phyloP scores from a whole-genome alignment of 2,113 vertebrate genomes.

The Solea solea region DNA sequence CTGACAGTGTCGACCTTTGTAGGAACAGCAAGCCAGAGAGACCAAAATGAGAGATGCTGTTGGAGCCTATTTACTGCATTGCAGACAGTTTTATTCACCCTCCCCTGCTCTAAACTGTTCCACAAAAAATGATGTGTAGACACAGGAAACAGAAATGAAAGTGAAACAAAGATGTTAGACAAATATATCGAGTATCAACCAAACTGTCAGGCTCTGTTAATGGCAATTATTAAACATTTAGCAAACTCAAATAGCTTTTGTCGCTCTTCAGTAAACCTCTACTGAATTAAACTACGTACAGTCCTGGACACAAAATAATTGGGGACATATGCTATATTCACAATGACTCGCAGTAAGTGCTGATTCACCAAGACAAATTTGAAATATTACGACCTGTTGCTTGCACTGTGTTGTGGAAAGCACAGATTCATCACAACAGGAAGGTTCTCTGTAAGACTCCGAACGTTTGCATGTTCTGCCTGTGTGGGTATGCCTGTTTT shows the following conservation, averaged over 20 bases:
- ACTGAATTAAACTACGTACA: background rate
- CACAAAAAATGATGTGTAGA: background rate
- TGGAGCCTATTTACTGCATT: background rate
- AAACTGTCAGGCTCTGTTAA: background rate
- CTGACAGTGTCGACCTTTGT: conserved; percentile 15
- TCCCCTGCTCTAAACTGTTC: background rate
- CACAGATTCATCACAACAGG: too few relatives aligned
- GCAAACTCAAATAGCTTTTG: background rate
- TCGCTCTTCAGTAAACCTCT: background rate
- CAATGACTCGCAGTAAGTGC: too few relatives aligned
- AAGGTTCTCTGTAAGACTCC: too few relatives aligned
- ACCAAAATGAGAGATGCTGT: conserved; percentile 2
- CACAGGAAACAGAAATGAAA: background rate
- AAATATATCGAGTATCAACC: background rate
- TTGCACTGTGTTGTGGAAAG: too few relatives aligned
- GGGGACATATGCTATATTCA: too few relatives aligned
- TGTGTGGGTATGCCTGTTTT: too few relatives aligned
- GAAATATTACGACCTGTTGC: too few relatives aligned
- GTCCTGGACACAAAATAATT: background rate
- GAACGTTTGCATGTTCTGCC: too few relatives aligned
- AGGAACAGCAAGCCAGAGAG: background rate
- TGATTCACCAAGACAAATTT: too few relatives aligned
- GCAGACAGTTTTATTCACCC: background rate
- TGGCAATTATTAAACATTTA: background rate
- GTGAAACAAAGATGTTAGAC: background rate